Base-by-base conservation (phyloP, 1,140 invertebrate species). In the Trachelipus rathkii region DNA sequence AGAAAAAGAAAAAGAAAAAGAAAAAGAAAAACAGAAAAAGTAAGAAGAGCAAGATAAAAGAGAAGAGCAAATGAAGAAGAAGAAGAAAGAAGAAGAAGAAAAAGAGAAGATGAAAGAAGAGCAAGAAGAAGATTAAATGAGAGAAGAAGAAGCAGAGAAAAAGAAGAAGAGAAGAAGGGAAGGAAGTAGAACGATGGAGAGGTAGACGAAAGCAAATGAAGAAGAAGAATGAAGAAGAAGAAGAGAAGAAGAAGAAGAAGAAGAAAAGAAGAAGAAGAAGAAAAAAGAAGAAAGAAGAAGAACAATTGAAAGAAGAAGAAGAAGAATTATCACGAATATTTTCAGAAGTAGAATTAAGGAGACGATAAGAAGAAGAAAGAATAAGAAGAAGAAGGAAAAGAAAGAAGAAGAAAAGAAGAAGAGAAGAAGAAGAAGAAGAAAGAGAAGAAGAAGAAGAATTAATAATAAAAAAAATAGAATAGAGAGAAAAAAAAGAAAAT, bases 261-360 rank as follows among this genome's bases (percentile, higher is more conserved):
- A 72, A 1, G 23, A 72, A 11, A 44, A 33, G 43, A 33, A 33
- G 8, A 15, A 43, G n/a, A n/a, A 71, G 44, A 7, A 13, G 44
- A 24, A 24, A 71, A 15, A 13, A 43, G 10, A 24, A 43, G 24
- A 44, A n/a, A n/a, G n/a, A n/a, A n/a, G n/a, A n/a, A n/a, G n/a
- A n/a, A n/a, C n/a, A n/a, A n/a, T n/a, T n/a, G 33, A 43, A 9
- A 71, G 23, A 71, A 15, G 44, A 24, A 11, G 11, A 24, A 9
- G 44, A 44, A 44, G 70, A 44, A 71, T 43, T 24, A 9, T 9
- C 24, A 46, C 44, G 45, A 11, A 72, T 72, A 21, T 72, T 72
- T 72, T n/a, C n/a, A n/a, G n/a, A 70, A 70, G 67, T 9, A 13
- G 67, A 24, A 68, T 6, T n/a, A n/a, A n/a, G n/a, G n/a, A n/a